phyloP scores from a whole-genome alignment of 2,888 invertebrate genomes.

The Drosophila nigricruria region DNA sequence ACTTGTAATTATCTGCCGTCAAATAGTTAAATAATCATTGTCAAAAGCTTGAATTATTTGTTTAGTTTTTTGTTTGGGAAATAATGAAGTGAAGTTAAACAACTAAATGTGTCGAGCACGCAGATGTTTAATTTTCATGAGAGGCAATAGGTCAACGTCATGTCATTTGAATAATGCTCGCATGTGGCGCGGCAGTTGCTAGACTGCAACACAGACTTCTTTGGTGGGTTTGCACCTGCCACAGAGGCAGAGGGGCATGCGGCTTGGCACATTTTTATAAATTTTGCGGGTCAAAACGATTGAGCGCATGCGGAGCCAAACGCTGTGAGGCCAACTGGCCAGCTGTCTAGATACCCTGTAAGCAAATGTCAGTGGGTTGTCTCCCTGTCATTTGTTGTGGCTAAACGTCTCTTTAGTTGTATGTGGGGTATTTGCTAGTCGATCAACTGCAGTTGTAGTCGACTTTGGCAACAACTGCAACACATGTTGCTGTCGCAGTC shows the following conservation, averaged over 20 bases:
- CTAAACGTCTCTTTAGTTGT: background rate
- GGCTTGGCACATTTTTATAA: constrained; percentile 37
- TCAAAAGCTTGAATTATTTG: background rate
- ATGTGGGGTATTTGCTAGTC: constrained; percentile 1
- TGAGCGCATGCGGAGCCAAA: constrained; percentile 40
- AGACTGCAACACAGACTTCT: constrained; percentile 27
- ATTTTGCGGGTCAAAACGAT: constrained; percentile 52
- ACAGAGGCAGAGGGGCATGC: constrained; percentile 17
- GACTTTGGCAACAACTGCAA: constrained; percentile 42
- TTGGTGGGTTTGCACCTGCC: constrained; percentile 51
- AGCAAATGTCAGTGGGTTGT: background rate
- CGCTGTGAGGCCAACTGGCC: constrained; percentile 50
- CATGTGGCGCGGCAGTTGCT: constrained; percentile 30
- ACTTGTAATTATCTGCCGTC: background rate
- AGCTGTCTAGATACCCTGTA: constrained; percentile 47
- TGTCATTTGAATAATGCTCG: constrained; percentile 35
- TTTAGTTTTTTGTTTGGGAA: background rate
- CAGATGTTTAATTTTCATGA: constrained; percentile 18
- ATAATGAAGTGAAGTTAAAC: background rate
- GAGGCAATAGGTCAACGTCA: constrained; percentile 40
- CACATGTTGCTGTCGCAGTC: constrained; percentile 59
- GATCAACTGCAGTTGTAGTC: background rate
- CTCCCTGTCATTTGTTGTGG: background rate
- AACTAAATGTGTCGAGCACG: constrained; percentile 4
- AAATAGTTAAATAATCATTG: background rate